A percentile compares a stretch with the other conserved stretches of the same genome.
phyloP scores from a whole-genome alignment of 2,888 invertebrate genomes.

The Lasioglossum calceatum region DNA sequence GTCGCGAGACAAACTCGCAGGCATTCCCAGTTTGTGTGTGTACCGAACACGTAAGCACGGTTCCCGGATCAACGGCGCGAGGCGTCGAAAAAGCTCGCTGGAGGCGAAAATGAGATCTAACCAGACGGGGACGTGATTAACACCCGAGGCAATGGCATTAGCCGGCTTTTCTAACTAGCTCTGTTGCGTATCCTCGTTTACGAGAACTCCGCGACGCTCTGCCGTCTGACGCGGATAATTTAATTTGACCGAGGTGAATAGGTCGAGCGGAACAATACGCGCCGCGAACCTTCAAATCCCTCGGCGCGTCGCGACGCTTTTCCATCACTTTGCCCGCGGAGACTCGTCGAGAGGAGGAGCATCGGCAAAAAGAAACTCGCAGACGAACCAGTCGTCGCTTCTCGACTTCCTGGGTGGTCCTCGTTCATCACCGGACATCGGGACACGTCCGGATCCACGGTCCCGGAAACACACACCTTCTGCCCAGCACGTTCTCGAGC shows the following conservation, averaged over 20 bases:
- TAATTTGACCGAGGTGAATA: conserved; percentile 49
- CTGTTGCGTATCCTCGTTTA: conserved; percentile 29
- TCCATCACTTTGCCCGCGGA: neutral
- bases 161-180: conserved; percentile 21
- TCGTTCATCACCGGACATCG: conserved; percentile 36
- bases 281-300: neutral
- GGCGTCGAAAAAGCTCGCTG: neutral
- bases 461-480: conserved; percentile 12
- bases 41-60: neutral
- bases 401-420: conserved; percentile 6
- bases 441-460: neutral
- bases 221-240: conserved; percentile 61
- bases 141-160: conserved; percentile 22
- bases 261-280: conserved; percentile 52
- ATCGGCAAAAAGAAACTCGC: neutral
- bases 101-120: conserved; percentile 8
- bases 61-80: neutral
- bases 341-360: neutral
- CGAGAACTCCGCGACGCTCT: conserved; percentile 11
- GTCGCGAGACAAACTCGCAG: neutral
- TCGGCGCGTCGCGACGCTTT: conserved; percentile 8
- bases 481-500: conserved; percentile 9
- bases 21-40: too few species aligned
- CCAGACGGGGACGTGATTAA: conserved; percentile 41
- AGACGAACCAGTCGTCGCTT: neutral